Conservation (phyloP, 2,888 invertebrate species). For the Bhutanitis thaidina region DNA sequence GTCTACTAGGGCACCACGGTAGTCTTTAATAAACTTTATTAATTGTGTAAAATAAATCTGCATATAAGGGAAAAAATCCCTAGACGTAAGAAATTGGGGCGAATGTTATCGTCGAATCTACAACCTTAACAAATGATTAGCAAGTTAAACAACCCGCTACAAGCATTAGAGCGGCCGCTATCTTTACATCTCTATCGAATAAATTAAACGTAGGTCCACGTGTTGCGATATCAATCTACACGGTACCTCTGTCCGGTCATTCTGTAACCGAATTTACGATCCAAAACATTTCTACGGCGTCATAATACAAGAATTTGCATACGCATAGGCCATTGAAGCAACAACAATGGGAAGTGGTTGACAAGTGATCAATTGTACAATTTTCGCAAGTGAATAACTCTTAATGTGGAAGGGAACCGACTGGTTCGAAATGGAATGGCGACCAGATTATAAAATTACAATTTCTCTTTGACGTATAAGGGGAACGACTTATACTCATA, state of each 20-base stretch:
- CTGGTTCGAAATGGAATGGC: constrained; percentile 36
- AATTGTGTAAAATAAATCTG: background rate
- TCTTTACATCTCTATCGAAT: constrained; percentile 38
- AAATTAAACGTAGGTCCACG: constrained; percentile 49
- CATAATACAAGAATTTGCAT: constrained; percentile 44
- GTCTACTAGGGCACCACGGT: no score
- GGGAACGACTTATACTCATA: no score
- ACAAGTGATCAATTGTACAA: constrained; percentile 73
- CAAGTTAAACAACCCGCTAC: constrained; percentile 69
- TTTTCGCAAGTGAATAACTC: constrained; percentile 56
- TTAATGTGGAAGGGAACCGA: constrained; percentile 40
- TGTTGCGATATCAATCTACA: constrained; percentile 55
- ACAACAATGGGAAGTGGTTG: constrained; percentile 48
- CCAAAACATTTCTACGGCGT: constrained; percentile 37
- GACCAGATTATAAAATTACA: constrained; percentile 70
- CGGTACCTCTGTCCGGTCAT: constrained; percentile 21
- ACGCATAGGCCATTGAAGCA: constrained; percentile 25
- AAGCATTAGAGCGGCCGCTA: constrained; percentile 39
- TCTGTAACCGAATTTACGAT: constrained; percentile 39
- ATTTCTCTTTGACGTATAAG: constrained; percentile 37
- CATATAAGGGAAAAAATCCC: background rate
- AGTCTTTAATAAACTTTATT: no score
- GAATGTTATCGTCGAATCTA: constrained; percentile 57
- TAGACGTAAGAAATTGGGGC: constrained; percentile 37
- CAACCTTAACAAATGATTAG: constrained; percentile 61